Base-by-base conservation (phyloP, 2,797 vertebrate genomes). In the Paguma larvata region DNA sequence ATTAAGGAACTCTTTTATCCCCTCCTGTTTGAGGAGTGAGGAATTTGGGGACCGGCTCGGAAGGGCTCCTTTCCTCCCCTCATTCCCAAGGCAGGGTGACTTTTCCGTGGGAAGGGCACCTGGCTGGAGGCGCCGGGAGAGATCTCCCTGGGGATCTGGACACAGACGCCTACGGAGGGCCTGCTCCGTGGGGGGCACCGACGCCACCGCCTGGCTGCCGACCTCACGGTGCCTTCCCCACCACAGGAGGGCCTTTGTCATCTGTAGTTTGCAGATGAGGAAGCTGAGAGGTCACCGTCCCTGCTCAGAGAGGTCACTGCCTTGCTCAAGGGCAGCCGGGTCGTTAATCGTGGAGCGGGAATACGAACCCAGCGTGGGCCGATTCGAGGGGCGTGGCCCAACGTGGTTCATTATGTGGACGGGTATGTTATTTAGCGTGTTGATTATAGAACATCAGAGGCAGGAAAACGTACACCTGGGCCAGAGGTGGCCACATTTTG, bases 1-100 rank as follows among this genome's bases (percentile, higher is more conserved):
- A 70, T 93, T 95, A 96, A 96, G 68, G 93, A 95, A 38, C 56
- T 62, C 97, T 97, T 97, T 98, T 79, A 96, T 96, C 94, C 96
- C 68, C 46, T 90, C 83, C 86, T n/a, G 56, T 89, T 79, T 80
- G 93, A 79, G 44, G 11, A 92, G 88, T 48, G 83, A 95, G 89
- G 97, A 93, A 97, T 97, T 87, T 65, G 75, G 93, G 86, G 97
- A 93, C 38, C 85, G 78, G 78, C 73, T 91, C 83, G 30, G n/a
- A 98, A 98, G 96, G 77, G 3, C 34, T 75, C 92, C 83, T 96
- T 97, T 97, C 78, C 75, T 91, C 27, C 27, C 14, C 73, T 48
- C 53, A 67, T 62, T 93, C 63, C 44, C 75, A 75, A 48, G 83
- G 79, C 87, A 78, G 11, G 30, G 77, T 5, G 46, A 25, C 73